phyloP scores from a whole-genome alignment of 1,140 invertebrate species.

The Pogonus chalceus region DNA sequence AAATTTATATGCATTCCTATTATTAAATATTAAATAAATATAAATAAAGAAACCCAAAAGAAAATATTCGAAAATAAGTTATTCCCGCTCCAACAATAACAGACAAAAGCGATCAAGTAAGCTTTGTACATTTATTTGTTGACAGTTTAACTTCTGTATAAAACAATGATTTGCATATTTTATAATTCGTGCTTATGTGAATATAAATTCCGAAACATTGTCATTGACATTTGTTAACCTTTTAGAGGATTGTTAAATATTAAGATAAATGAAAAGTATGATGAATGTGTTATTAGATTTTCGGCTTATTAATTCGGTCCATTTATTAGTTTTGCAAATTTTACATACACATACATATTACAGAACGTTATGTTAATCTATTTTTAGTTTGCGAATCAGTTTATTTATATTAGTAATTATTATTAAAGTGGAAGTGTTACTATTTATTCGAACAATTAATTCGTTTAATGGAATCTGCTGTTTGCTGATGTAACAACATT shows the following conservation, averaged over 20 bases:
- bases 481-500: too few species aligned
- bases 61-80: too few species aligned
- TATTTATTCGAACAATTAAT: neutral
- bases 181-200: neutral
- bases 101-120: too few species aligned
- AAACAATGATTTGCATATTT: conserved; percentile 6
- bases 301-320: neutral
- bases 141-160: too few species aligned
- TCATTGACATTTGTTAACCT: conserved; percentile 4
- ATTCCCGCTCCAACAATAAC: too few species aligned
- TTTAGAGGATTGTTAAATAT: neutral
- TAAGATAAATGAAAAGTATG: neutral
- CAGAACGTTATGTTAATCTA: neutral
- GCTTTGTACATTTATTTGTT: too few species aligned
- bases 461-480: too few species aligned
- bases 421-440: neutral
- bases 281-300: conserved; percentile 1
- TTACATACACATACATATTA: neutral
- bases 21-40: too few species aligned
- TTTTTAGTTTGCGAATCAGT: too few species aligned
- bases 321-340: neutral
- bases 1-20: too few species aligned
- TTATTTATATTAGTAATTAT: too few species aligned
- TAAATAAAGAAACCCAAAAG: too few species aligned
- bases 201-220: neutral